phyloP scores from a whole-genome alignment of 2,888 invertebrate species.

The Nomada fucata region DNA sequence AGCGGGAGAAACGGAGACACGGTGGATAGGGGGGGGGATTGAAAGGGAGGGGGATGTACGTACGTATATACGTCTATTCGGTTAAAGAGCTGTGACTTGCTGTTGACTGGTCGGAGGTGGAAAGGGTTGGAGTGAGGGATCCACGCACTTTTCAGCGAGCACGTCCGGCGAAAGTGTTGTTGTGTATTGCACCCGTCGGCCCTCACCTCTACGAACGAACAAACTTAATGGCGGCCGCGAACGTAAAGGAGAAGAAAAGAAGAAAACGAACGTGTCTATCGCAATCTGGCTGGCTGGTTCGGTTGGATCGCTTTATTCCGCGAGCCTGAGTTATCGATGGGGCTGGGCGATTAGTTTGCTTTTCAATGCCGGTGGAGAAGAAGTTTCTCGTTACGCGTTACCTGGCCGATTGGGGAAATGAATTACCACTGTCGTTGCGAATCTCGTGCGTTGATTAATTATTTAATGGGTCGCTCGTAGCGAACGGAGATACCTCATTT shows the following conservation, averaged over 20 bases:
- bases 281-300: slow-evolving; percentile 13
- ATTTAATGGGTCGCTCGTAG: no score
- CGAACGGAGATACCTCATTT: no score
- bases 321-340: no score
- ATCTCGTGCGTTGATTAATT: no score
- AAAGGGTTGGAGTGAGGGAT: slow-evolving; percentile 49
- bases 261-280: slow-evolving; percentile 33
- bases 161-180: slow-evolving; percentile 82
- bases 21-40: slow-evolving; percentile 18
- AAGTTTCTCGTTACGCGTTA: no score
- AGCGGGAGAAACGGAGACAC: slow-evolving; percentile 18
- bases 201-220: slow-evolving; percentile 65
- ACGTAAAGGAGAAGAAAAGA: slow-evolving; percentile 26
- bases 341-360: no score
- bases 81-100: slow-evolving; percentile 62
- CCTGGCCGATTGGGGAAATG: no score
- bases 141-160: slow-evolving; percentile 72
- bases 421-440: no score
- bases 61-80: slow-evolving; percentile 59
- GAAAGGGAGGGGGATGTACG: slow-evolving; percentile 57
- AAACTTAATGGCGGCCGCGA: slow-evolving; percentile 63
- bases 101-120: slow-evolving; percentile 33
- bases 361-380: no score
- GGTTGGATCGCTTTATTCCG: slow-evolving; percentile 22
- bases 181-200: slow-evolving; percentile 66